Conservation (phyloP, 2,888 invertebrate species). For the Platerodrilus igneus region DNA sequence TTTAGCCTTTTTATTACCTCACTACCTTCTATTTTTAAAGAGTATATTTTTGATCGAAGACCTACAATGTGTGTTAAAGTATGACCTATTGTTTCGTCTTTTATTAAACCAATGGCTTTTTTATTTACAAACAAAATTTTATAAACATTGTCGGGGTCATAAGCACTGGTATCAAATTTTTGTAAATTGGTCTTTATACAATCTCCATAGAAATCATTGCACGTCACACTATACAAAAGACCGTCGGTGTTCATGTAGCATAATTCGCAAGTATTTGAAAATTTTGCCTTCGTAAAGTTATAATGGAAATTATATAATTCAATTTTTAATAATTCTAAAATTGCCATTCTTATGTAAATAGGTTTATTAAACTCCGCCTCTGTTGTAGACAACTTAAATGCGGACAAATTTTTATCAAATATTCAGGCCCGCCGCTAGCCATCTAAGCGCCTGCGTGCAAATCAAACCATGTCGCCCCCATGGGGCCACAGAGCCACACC, state of each 20-base stretch:
- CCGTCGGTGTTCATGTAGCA: conserved; percentile 28
- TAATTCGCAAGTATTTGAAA: conserved; percentile 18
- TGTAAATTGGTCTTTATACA: conserved; percentile 16
- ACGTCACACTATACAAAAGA: conserved; percentile 17
- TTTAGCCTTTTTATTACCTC: conserved; percentile 27
- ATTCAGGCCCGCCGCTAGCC: too few relatives aligned
- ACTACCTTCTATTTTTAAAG: conserved; percentile 22
- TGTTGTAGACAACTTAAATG: conserved; percentile 18
- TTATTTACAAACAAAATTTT: conserved; percentile 31
- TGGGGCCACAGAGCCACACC: too few relatives aligned
- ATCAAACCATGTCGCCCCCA: too few relatives aligned
- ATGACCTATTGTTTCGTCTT: conserved; percentile 36
- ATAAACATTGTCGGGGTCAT: conserved; percentile 16
- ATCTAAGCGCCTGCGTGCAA: too few relatives aligned
- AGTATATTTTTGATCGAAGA: conserved; percentile 31
- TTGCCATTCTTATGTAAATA: conserved; percentile 27
- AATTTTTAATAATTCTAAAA: conserved; percentile 28
- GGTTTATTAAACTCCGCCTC: conserved; percentile 27
- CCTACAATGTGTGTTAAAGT: conserved; percentile 37
- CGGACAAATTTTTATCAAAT: conserved; percentile 14
- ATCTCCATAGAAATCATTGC: conserved; percentile 15
- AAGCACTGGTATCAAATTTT: conserved; percentile 31
- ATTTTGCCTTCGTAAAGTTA: conserved; percentile 17
- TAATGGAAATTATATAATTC: conserved; percentile 29
- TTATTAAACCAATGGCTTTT: conserved; percentile 37